Base-by-base conservation (phyloP, 2,888 invertebrate species). In the Melanostoma mellinum region DNA sequence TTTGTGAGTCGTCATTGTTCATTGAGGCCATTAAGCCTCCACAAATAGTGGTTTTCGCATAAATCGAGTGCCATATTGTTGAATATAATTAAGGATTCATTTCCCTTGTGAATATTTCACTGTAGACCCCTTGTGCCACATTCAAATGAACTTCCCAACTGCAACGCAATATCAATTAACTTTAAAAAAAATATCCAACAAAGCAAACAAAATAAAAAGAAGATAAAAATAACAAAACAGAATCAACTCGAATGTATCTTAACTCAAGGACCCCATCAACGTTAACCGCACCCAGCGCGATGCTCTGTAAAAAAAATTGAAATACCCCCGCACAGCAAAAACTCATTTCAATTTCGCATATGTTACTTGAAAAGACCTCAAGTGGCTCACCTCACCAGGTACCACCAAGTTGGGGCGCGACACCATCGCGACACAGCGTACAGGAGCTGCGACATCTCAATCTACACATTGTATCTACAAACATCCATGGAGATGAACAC, bases 361-460 rank as follows among this genome's bases (percentile, higher is more conserved):
- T 74, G 84, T 75, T 84, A 84, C 84, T 79, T 50, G 61, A 61
- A 61, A 10, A 61, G 61, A 61, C 48, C 48, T 61, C 46, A 61
- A 63, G 63, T 63, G 50, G 63, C 32, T 50, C 63, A 74, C 65
- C 50, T 58, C 56, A 38, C 2, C 68, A 69, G 76, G 72, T 72
- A 78, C 44, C 46, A 69, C 6, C 67, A 71, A 60, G 48, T 81
- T 60, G 4, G 53, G 65, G 53, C 67, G 81, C 81, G 82, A 77
- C 82, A 82, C 58, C 48, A 80, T 50, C 42, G 52, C 76, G 76
- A 81, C 81, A 81, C 71, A 65, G 55, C 65, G 69, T 84, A 84
- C 84, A 75, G 84, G 74, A 84, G 84, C 84, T 79, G 74, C 84
- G 79, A 84, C 84, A 84, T 84, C 84, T 84, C 79, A 84, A 84